These are phyloP conservation scores for Graptemys geographica DNA, from an alignment of 2,797 vertebrate species.

Conservation along the genomic window DNA sequence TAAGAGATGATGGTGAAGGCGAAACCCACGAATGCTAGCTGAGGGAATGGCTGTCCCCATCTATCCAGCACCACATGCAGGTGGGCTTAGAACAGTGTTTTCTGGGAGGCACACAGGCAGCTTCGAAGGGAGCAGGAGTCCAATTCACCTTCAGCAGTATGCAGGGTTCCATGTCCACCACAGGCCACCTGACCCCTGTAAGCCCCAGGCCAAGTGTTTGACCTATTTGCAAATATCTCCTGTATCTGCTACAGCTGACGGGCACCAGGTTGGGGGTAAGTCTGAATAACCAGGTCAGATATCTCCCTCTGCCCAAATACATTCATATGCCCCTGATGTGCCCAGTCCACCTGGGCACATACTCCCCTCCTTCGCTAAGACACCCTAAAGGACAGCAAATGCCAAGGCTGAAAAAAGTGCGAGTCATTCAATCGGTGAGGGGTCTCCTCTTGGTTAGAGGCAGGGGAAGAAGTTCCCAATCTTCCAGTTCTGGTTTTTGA, in stretches of 20 bases:
- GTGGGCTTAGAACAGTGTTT: background rate
- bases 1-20: background rate
- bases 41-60: background rate
- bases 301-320: background rate
- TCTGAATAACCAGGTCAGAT: background rate
- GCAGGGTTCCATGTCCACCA: background rate
- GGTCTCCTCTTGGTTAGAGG: background rate
- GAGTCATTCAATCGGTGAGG: background rate
- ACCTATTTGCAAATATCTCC: background rate
- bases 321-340: background rate
- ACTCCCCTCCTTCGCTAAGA: background rate
- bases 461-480: background rate
- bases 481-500: background rate
- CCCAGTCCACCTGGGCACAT: background rate
- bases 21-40: background rate
- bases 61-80: background rate
- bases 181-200: background rate
- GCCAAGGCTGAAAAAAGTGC: no score
- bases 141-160: background rate
- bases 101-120: background rate
- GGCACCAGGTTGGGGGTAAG: no score
- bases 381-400: no score
- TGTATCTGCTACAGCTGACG: no score
- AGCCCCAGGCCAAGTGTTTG: background rate
- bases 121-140: background rate